Evolutionary conservation across 2,888 invertebrate species (phyloP), one percentile per base, ranked within the genome.

Genomic region (Platycheirus albimanus): DNA sequence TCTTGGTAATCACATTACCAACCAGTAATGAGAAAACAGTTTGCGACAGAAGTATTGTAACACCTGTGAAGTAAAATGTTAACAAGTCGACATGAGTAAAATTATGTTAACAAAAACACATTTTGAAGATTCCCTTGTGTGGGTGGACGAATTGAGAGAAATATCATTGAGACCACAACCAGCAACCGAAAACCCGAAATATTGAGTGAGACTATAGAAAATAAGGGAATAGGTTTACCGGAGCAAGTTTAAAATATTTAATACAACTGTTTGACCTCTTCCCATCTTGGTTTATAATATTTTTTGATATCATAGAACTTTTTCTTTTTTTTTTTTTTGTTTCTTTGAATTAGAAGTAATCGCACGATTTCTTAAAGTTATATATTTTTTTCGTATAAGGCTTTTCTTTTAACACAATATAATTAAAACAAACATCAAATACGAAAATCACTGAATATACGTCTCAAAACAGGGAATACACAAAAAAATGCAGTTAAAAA

Each of bases 11-110:
- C 92, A 98, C 97, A 94, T 99, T 98, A 92, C 98, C 97, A 93
- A 99, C 98, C 96, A 99, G 96, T 93, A 98, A 95, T 92, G 98
- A 96, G 94, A 99, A 99, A 93, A 99, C 98, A 93, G 98, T 98
- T 94, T 99, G 96, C 91, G 99, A 99, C 93, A 99, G 96, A 93
- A 98, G 96, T 93, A 98, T 98, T 93, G 98, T 98, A 92, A 98
- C 97, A 95, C 98, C 98, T 98, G 97, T 92, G 96, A 96, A 95
- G 85, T 87, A 87, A 78, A 52, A 85, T 85, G 67, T 83, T 72
- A 83, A 83, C 83, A 78, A 78, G 63, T 64, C 69, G 61, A 19
- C 63, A 80, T 80, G 67, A 80, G 75, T 69, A 75, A 11, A 38
- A 20, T 45, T 6, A 28, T 20, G 11, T 41, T 43, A 58, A 58